Evolutionary conservation across 2,888 invertebrate genomes (phyloP).

Genomic region (Acleris literana): DNA sequence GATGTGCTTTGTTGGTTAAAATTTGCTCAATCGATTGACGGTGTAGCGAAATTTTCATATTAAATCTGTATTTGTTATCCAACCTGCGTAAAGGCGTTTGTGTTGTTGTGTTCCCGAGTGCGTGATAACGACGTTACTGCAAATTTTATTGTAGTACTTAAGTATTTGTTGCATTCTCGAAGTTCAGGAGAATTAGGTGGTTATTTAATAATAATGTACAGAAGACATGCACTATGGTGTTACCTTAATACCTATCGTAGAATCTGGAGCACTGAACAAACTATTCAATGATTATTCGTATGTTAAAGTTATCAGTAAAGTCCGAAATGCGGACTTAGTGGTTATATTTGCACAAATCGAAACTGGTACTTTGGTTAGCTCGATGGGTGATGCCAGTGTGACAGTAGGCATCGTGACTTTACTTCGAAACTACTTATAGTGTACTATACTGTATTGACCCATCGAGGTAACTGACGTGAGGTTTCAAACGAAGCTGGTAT

Average conservation of each 20-base stretch:
- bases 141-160: constrained; percentile 35
- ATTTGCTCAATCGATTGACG: constrained; percentile 77
- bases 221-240: constrained; percentile 44
- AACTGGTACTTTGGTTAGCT: constrained; percentile 32
- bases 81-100: constrained; percentile 28
- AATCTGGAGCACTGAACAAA: constrained; percentile 45
- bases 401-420: constrained; percentile 1
- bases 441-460: background rate
- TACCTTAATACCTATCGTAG: constrained; percentile 65
- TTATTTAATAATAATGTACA: constrained; percentile 33
- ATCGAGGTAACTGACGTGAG: constrained; percentile 52
- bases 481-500: constrained; percentile 79
- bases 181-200: constrained; percentile 24
- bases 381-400: constrained; percentile 11
- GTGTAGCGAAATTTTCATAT: constrained; percentile 50
- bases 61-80: constrained; percentile 37
- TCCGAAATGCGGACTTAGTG: constrained; percentile 41
- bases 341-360: constrained; percentile 62
- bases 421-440: background rate
- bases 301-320: constrained; percentile 37
- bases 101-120: constrained; percentile 28
- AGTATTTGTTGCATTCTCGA: constrained; percentile 29
- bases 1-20: constrained; percentile 70
- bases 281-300: constrained; percentile 39
- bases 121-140: constrained; percentile 28